Base-by-base conservation (phyloP, 2,113 vertebrate genomes). In the Microcebus lehilahytsara region DNA sequence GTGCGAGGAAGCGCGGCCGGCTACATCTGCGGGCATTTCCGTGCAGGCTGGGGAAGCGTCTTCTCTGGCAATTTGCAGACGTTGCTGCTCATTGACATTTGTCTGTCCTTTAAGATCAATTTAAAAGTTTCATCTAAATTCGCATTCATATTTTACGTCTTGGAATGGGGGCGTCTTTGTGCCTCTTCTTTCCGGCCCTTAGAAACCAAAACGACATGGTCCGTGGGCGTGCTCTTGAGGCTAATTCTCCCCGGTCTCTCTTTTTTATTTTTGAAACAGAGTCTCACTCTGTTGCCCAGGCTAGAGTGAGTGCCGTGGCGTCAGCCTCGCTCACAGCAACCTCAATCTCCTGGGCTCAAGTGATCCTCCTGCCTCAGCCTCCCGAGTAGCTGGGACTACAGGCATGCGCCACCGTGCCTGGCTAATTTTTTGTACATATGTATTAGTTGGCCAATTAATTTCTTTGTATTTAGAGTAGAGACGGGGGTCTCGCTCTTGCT, bases 151-250 rank as follows among this genome's bases (percentile, higher is more conserved):
- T 66, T 27, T 53, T 23, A 32, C 19, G 9, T 46, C 34, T 51
- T 13, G 1, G 74, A 60, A 69, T 1, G n/a, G 46, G 49, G 67
- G 8, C 0, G 6, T 13, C 27, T 23, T 32, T n/a, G 40, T 20
- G 75, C 23, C n/a, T 85, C 90, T 20, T 87, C 62, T 56, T 51
- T 56, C 49, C 6, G 13, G 16, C 5, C 34, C 22, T 27, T 22
- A 56, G 85, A 53, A 37, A 19, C 37, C 32, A 66, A n/a, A 56
- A 34, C 53, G 62, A 62, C 42, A 3, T 27, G 14, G 60, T 13
- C 23, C 10, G 0, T 9, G 16, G 42, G 5, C 9, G 0, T 3
- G 14, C 20, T 74, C 75, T 12, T 19, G 40, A n/a, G 20, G 25
- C 49, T 51, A 11, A 60, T 58, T 67, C 17, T 49, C 49, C 49